Evolutionary conservation across 2,888 invertebrate species (phyloP), one percentile per base, ranked within the genome.

Genomic region (Entomobrya proxima): DNA sequence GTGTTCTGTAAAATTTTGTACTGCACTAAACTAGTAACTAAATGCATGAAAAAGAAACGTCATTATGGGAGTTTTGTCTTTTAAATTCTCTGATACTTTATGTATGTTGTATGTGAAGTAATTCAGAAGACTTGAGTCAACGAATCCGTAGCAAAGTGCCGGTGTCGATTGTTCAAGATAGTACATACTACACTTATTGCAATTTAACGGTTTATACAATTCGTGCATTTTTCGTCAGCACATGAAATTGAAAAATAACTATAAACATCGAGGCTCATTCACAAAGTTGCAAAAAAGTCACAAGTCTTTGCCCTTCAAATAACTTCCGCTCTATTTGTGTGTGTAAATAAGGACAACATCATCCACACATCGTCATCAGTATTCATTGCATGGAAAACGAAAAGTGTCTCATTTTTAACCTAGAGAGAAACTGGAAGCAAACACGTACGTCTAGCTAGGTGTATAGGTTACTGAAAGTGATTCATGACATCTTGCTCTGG

Each of bases 271-370:
- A 47, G 13, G 24, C 9, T 58, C 24, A 24, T 44, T 72, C 24
- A 3, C 4, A 11, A 13, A 52, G 5, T 18, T 4, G 24, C 6
- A 47, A 50, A 47, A 80, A 80, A 50, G 69, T 52, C 67, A 69
- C 47, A 40, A 24, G 69, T 15, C 69, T 80, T 37, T 80, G 80
- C 69, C 80, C 80, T 80, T 80, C 80, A 80, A 67, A 80, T 80
- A 47, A 67, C 69, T 80, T 69, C 80, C 80, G 69, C 80, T 69
- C 80, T 80, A 80, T 80, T 80, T 80, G 52, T 32, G 13, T 80
- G 80, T 52, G 80, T 55, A 80, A 80, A 80, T 80, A 80, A 47
- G 80, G 52, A 44, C 78, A 40, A 47, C 78, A 78, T 78, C 78
- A 35, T 32, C 64, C 37, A 35, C 35, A 15, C 35, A 35, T 18